Conservation (phyloP, 2,113 vertebrate species). For the Bothrops jararaca region DNA sequence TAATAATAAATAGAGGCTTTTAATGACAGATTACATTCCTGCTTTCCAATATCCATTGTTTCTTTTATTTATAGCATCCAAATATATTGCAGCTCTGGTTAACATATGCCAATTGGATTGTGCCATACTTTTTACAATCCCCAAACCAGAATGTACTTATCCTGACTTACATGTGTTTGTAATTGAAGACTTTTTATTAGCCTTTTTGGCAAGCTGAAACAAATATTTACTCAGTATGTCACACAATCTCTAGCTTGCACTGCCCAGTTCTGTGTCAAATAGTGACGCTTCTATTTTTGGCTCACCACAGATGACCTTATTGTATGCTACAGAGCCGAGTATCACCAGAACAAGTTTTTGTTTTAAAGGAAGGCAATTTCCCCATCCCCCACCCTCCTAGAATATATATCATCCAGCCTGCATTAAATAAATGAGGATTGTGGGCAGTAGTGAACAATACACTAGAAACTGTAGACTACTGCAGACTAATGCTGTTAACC, state of each 20-base stretch:
- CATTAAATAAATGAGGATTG: neutral
- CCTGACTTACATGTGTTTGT: conserved; percentile 23
- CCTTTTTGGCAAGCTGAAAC: conserved; percentile 41
- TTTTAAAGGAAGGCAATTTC: neutral
- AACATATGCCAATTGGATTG: neutral
- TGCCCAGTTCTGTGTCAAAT: conserved; percentile 45
- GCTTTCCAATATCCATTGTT: neutral
- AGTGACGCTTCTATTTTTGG: conserved; percentile 58
- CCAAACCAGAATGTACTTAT: neutral
- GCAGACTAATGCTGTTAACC: neutral
- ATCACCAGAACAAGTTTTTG: conserved; percentile 16
- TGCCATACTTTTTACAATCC: neutral
- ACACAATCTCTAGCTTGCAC: conserved; percentile 1
- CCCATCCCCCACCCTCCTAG: neutral
- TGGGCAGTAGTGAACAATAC: rapidly evolving
- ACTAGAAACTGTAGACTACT: neutral
- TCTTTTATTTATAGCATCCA: neutral
- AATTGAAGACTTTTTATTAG: neutral
- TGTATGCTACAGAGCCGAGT: conserved; percentile 37
- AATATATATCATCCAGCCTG: neutral
- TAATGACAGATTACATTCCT: neutral
- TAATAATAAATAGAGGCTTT: neutral
- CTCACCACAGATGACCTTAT: conserved; percentile 28
- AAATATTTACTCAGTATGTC: neutral
- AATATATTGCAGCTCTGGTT: neutral